phyloP scores from a whole-genome alignment of 2,888 invertebrate species.

The Scaptomyza reducta region DNA sequence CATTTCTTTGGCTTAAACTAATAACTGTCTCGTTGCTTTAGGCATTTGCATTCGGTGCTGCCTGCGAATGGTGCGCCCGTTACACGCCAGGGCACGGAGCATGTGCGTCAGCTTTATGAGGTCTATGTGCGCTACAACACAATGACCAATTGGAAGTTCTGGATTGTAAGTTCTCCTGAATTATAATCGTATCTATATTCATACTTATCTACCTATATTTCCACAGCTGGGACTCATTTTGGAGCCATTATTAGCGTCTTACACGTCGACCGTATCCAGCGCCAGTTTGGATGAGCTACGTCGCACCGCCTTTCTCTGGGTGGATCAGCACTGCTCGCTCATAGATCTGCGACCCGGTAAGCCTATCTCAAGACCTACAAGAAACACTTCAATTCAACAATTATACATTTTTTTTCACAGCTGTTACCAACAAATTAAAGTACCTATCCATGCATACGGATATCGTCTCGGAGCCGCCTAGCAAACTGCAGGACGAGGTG shows the following conservation, averaged over 20 bases:
- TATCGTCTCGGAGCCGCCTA: constrained; percentile 93
- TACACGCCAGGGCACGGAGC: constrained; percentile 93
- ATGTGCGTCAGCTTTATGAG: constrained; percentile 97
- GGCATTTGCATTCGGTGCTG: constrained; percentile 96
- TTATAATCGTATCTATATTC: no score
- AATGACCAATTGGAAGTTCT: constrained; percentile 98
- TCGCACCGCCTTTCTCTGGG: constrained; percentile 96
- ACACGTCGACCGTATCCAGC: constrained; percentile 95
- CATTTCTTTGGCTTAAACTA: background rate
- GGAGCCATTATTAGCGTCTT: constrained; percentile 94
- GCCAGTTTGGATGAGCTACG: constrained; percentile 95
- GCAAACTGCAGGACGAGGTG: constrained; percentile 95
- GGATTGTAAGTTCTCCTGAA: constrained; percentile 90
- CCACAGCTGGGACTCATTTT: constrained; percentile 95
- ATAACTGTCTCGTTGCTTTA: constrained; percentile 80
- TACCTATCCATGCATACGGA: constrained; percentile 96
- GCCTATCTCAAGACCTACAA: background rate
- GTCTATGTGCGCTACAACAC: constrained; percentile 94
- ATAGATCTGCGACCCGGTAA: constrained; percentile 96
- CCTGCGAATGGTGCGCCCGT: constrained; percentile 98
- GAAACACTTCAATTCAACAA: no score
- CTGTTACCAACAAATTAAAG: constrained; percentile 95
- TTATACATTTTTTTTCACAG: constrained; percentile 85
- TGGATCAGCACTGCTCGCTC: constrained; percentile 98
- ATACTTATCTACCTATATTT: background rate